Evolutionary conservation across 2,888 invertebrate genomes (phyloP), one percentile per base, ranked within the genome.

Genomic region (Coecobrya sp.): DNA sequence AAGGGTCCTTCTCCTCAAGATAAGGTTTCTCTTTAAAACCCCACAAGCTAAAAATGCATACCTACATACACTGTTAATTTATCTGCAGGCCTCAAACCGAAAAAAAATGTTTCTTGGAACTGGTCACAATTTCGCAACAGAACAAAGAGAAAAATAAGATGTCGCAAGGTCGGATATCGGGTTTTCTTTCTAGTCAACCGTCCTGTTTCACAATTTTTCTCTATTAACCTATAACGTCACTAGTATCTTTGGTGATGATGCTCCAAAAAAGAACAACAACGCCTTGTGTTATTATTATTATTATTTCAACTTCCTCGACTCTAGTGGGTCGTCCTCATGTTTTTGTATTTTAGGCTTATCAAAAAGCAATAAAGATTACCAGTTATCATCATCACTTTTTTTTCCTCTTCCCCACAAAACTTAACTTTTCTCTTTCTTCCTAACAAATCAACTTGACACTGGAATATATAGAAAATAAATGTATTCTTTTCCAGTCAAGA

Each of bases 281-380:
- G 65, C 65, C 30, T 30, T 30, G 1, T 7, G 25, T 25, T 65
- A 30, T 16, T 27, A 45, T n/a, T 19, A n/a, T 8, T 13, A 19
- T 19, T 42, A 11, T 45, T 10, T 4, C 42, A 22, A 22, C 45
- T 27, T 81, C 81, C 52, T 52, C 25, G 25, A 42, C 4, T 62
- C 7, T 45, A 52, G 42, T 30, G 36, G 70, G 5, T 59, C 52
- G 59, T 30, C 36, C 59, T 55, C 81, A 52, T 55, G 55, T 52
- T 81, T 68, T 59, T 10, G 82, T 82, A 13, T 82, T 82, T 59
- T 82, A 19, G 59, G 62, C 65, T 90, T 90, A 90, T 90, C 90
- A 73, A 85, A 76, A 90, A 90, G 90, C 85, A 85, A 90, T 90
- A 90, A 85, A 90, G 89, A 89, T 89, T 70, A 89, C 45, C 0